Evolutionary conservation across 1,140 invertebrate species (phyloP), one percentile per base, ranked within the genome.

Genomic region (Thaumetopoea pityocampa): DNA sequence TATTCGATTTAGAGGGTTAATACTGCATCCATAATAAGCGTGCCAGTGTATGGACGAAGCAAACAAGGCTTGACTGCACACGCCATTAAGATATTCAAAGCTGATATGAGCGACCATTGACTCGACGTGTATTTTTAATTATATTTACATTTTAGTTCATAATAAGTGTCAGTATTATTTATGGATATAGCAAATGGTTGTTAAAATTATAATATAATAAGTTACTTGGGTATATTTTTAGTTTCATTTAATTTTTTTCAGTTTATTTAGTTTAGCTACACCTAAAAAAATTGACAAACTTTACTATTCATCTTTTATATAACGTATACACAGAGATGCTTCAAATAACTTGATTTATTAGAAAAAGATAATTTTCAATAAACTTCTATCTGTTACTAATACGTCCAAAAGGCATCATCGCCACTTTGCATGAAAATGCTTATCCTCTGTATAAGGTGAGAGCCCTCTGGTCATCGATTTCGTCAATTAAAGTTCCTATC

Each of bases 11-110:
- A 22, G 42, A 10, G 26, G 54, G 36, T 30, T 54, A 46, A 18
- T 32, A 38, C 36, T 9, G 34, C 37, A 38, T 44, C 51, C 35
- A 54, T 58, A 56, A 58, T 51, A 52, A 51, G 44, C 47, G 52
- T 53, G 32, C 54, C 44, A 27, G 32, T 29, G 36, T 33, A 52
- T 22, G 35, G 47, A 46, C 49, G 37, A 30, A 47, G 48, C 53
- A 63, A 67, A 67, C 64, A 60, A 63, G 64, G 22, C 44, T 46
- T 53, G 43, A 60, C 51, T 52, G 55, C 55, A 54, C 63, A 56
- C 48, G 48, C 53, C 35, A 67, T 67, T 63, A 57, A 63, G 59
- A 67, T 67, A 59, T 58, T 47, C 38, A 32, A 34, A 44, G 17
- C 48, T 10, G 62, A 66, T 66, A 66, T 11, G 35, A 18, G 15